Percentiles rank a stretch among this genome's conserved stretches.
These are phyloP conservation scores for Sebastes hubbsi DNA, from an alignment of 2,797 vertebrate genomes.

Conservation along the genomic window DNA sequence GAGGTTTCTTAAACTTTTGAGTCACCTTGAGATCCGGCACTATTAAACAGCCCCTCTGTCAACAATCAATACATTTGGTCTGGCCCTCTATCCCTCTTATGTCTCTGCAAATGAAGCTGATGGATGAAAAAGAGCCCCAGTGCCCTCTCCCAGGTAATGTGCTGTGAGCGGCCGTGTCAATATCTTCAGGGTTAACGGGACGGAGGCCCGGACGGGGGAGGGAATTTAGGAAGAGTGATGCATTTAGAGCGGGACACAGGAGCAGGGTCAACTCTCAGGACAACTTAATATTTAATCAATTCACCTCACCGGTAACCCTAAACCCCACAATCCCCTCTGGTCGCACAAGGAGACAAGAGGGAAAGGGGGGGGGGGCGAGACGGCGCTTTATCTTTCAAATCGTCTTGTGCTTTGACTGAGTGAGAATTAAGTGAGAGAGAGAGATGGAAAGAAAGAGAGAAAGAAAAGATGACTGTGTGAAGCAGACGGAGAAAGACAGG, in stretches of 20 bases:
- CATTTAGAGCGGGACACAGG: conserved; percentile 42
- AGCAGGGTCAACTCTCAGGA: conserved; percentile 71
- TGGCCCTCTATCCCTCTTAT: conserved; percentile 41
- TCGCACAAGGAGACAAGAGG: background rate
- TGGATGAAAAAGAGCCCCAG: conserved; percentile 56
- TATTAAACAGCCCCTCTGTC: conserved; percentile 46
- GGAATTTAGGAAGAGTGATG: conserved; percentile 9
- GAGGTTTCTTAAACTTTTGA: conserved; percentile 42
- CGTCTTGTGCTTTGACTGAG: conserved; percentile 46
- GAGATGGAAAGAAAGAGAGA: background rate
- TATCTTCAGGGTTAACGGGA: conserved; percentile 54
- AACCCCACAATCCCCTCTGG: conserved; percentile 63
- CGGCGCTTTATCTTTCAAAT: conserved; percentile 53
- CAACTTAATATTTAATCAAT: conserved; percentile 83
- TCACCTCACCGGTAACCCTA: conserved; percentile 65
- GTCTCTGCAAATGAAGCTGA: conserved; percentile 71
- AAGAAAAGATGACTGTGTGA: conserved; percentile 14
- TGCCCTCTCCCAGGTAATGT: conserved; percentile 56
- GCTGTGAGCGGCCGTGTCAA: conserved; percentile 49
- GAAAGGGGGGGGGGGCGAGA: background rate
- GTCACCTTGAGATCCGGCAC: conserved; percentile 66
- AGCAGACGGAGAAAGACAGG: conserved; percentile 33
- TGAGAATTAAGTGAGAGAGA: conserved; percentile 28
- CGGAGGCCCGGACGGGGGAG: background rate
- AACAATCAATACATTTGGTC: conserved; percentile 63